Evolutionary conservation across 2,888 invertebrate genomes (phyloP).

Genomic region (Platycheirus albimanus): DNA sequence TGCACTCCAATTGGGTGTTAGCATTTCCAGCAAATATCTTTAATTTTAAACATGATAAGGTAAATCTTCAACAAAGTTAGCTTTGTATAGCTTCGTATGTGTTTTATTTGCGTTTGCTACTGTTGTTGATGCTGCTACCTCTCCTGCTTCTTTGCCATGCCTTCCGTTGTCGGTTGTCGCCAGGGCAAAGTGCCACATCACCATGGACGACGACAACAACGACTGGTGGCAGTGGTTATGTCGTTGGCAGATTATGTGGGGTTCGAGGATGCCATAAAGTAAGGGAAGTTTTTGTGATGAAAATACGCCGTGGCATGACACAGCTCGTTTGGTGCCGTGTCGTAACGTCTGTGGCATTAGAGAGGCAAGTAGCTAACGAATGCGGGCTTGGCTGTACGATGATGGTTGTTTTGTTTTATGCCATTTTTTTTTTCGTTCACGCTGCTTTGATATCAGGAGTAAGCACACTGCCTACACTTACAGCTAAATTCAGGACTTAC

Average conservation of each 20-base stretch:
- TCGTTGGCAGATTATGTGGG: slow-evolving; percentile 72
- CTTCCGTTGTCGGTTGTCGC: slow-evolving; percentile 44
- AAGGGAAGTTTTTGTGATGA: slow-evolving; percentile 66
- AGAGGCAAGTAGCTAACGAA: slow-evolving; percentile 73
- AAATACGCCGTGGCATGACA: slow-evolving; percentile 75
- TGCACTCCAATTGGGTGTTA: too few species aligned
- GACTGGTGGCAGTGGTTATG: slow-evolving; percentile 72
- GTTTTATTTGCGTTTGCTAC: slow-evolving; percentile 13
- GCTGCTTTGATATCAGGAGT: slow-evolving; percentile 65
- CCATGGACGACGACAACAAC: slow-evolving; percentile 61
- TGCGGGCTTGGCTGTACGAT: slow-evolving; percentile 61
- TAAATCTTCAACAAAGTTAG: neutral
- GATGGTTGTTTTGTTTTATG: slow-evolving; percentile 55
- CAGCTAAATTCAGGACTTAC: slow-evolving; percentile 69
- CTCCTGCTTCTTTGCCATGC: slow-evolving; percentile 38
- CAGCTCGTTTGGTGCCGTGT: slow-evolving; percentile 74
- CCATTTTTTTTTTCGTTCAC: slow-evolving; percentile 58
- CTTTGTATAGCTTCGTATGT: slow-evolving; percentile 1
- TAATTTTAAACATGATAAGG: slow-evolving; percentile 5
- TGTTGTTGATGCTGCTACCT: slow-evolving; percentile 47
- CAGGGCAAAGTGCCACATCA: slow-evolving; percentile 67
- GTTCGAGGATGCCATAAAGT: slow-evolving; percentile 41
- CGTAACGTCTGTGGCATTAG: slow-evolving; percentile 71
- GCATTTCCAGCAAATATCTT: too few species aligned
- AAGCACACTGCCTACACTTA: slow-evolving; percentile 72